Conservation (phyloP, 2,888 invertebrate species). For the Eubasilissa splendida region DNA sequence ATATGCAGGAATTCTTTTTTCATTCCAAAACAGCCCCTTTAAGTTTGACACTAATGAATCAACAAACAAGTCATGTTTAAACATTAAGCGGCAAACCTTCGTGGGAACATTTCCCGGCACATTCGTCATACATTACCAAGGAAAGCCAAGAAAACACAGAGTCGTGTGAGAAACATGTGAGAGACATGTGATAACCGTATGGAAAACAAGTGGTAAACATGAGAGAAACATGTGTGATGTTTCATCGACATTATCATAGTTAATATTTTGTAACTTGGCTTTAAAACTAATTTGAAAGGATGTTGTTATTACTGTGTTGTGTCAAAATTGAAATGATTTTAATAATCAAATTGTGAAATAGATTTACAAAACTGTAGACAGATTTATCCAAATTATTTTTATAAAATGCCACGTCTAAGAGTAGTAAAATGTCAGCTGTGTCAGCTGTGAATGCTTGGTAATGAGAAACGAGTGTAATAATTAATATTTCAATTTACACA, state of each 20-base stretch:
- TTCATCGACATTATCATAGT: too few relatives aligned
- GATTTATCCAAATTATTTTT: background rate
- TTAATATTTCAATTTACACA: too few relatives aligned
- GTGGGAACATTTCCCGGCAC: conserved; percentile 46
- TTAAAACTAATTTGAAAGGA: too few relatives aligned
- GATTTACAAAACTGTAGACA: background rate
- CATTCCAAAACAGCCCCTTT: background rate
- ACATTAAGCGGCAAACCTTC: conserved; percentile 54
- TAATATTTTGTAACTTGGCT: too few relatives aligned
- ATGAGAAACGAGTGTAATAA: conserved; percentile 20
- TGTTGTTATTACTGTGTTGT: too few relatives aligned
- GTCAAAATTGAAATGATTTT: too few relatives aligned
- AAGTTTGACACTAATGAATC: background rate
- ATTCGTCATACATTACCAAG: conserved; percentile 55
- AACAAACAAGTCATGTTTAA: conserved; percentile 31
- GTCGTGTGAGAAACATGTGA: conserved; percentile 6
- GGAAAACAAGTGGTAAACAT: too few relatives aligned
- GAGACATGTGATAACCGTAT: too few relatives aligned
- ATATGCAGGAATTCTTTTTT: background rate
- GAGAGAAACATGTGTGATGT: too few relatives aligned
- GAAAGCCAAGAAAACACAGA: conserved; percentile 41
- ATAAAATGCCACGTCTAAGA: background rate
- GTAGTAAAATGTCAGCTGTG: background rate
- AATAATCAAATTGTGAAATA: too few relatives aligned
- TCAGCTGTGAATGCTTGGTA: conserved; percentile 9